These are phyloP conservation scores for Metopolophium dirhodum DNA, from an alignment of 1,140 invertebrate species.

Conservation along the genomic window DNA sequence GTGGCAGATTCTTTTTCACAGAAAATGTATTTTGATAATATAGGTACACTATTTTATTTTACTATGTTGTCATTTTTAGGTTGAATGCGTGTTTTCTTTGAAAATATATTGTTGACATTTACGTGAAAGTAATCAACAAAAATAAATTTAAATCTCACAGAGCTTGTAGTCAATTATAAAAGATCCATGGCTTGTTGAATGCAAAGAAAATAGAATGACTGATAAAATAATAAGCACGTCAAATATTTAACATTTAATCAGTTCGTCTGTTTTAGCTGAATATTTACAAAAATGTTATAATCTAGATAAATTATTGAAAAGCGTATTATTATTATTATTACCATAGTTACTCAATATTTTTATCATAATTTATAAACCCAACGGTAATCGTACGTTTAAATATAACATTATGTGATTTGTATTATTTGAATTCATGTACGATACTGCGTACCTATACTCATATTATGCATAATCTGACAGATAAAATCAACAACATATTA, in stretches of 20 bases:
- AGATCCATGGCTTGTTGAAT: not conserved
- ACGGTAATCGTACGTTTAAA: not conserved
- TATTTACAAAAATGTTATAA: not conserved
- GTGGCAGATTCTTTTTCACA: not conserved
- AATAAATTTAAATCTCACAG: not conserved
- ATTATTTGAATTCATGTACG: not conserved
- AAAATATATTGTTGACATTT: not conserved
- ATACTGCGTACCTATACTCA: not conserved
- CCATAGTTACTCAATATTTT: not conserved
- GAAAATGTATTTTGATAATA: not conserved
- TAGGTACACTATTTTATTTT: not conserved
- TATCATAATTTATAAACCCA: not conserved
- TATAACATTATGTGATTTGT: not conserved
- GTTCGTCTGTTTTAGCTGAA: not conserved
- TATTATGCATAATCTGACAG: not conserved
- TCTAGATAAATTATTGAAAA: not conserved
- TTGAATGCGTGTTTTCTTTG: not conserved
- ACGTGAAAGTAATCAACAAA: not conserved
- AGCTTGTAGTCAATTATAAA: not conserved
- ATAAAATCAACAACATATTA: not conserved
- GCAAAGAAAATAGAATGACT: not conserved
- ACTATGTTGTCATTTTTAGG: not conserved
- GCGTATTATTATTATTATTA: not conserved
- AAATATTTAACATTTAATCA: not conserved
- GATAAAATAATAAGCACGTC: too few relatives aligned